These are phyloP conservation scores for Phrynosoma blainvillii DNA, from an alignment of 2,113 vertebrate genomes.

Conservation along the genomic window DNA sequence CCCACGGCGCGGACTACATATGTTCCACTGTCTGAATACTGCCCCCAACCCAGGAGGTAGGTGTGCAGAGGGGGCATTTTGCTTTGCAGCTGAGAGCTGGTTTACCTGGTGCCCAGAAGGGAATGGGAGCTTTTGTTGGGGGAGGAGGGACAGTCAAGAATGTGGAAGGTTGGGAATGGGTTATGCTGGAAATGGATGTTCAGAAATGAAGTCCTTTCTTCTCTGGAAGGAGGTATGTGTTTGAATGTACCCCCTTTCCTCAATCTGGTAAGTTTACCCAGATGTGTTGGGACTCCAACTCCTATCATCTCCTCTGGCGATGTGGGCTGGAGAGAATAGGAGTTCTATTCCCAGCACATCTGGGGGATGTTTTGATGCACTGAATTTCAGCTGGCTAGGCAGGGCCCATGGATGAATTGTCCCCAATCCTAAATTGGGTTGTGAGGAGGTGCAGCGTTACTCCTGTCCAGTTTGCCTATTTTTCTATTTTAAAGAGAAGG, in stretches of 20 bases:
- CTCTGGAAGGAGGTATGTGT: not conserved
- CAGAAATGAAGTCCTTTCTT: not conserved
- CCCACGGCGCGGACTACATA: constrained; percentile 69
- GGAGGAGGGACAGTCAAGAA: not conserved
- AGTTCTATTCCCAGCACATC: not conserved
- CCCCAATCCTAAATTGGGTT: too few species aligned
- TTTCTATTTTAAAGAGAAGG: not conserved
- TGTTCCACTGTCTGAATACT: constrained; percentile 70
- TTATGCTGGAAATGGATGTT: not conserved
- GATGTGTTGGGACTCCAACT: not conserved
- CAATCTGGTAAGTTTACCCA: not conserved
- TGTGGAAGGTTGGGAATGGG: not conserved
- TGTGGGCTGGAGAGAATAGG: not conserved
- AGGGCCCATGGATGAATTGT: not conserved
- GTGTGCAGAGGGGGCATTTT: constrained; percentile 44
- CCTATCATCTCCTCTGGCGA: not conserved
- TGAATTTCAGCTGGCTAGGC: not conserved
- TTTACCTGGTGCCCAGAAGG: not conserved
- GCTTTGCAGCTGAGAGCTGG: not conserved
- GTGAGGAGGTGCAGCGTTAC: not conserved
- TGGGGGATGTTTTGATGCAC: not conserved
- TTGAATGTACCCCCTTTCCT: not conserved
- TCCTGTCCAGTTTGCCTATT: not conserved
- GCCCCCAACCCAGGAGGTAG: constrained; percentile 74
- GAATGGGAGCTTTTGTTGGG: not conserved